Evolutionary conservation across 1,140 invertebrate species (phyloP), one percentile per base, ranked within the genome.

Genomic region (Atta cephalotes): DNA sequence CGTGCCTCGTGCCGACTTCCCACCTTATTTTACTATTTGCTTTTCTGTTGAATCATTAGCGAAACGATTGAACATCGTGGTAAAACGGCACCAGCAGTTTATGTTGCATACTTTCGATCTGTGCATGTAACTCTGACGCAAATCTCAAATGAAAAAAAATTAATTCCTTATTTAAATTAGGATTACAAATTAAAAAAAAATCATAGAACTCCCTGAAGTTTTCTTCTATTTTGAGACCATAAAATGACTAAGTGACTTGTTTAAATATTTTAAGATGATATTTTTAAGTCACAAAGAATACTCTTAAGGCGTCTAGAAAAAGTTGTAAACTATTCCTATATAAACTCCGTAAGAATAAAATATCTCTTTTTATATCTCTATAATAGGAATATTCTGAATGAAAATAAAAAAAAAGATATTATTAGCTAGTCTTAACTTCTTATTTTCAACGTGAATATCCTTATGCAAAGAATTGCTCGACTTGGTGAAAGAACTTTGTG

Each of bases 1-100:
- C 93, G 92, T 82, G 85, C 85, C 87, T 85, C 80, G 82, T 88
- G 88, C 88, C 91, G 81, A 92, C 93, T 95, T 95, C 94, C 94
- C 94, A 95, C 93, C 94, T 93, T 92, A 91, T 68, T 91, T 91
- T 91, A 87, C 88, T 92, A 92, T 92, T 92, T 92, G 87, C 92
- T 90, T 93, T 90, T 89, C 86, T 80, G 35, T 77, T 51, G 88
- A 72, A 89, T 87, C 88, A 79, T 89, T 89, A 84, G 49, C 28
- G 49, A 51, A 58, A 65, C n/a, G 66, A 70, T 53, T 45, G 77
- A 39, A 51, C 68, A 87, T 89, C 76, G 70, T 70, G 68, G 18
- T 84, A 28, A 70, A 80, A 51, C 49, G 62, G 45, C 63, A 35
- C n/a, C 28, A 9, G 14, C 35, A 28, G 49, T 81, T n/a, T 21